A percentile compares a stretch with the other conserved stretches of the same genome.
These are phyloP conservation scores for Atopsyche davidsoni DNA, from an alignment of 1,140 invertebrate genomes.

Conservation along the genomic window DNA sequence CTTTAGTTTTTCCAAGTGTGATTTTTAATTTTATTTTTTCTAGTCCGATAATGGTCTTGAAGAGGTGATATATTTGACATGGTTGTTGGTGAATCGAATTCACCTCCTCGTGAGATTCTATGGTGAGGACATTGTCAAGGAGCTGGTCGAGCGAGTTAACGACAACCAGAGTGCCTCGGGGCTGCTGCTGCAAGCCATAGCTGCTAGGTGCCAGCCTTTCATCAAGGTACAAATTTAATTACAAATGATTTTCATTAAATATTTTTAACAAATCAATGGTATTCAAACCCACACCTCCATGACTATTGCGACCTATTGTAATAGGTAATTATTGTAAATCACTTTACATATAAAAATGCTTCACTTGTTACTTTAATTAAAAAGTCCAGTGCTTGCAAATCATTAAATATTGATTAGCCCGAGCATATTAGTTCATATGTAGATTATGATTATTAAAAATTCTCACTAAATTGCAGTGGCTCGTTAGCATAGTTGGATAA, in stretches of 20 bases:
- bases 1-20: too few species aligned
- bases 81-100: slow-evolving; percentile 70
- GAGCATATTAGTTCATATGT: too few species aligned
- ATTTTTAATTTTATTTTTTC: slow-evolving; percentile 10
- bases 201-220: slow-evolving; percentile 47
- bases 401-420: too few species aligned
- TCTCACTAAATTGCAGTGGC: too few species aligned
- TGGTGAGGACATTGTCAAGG: slow-evolving; percentile 32
- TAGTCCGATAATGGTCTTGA: slow-evolving; percentile 52
- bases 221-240: slow-evolving; percentile 34
- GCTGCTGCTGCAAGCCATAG: slow-evolving; percentile 65
- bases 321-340: not conserved
- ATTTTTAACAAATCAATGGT: too few species aligned
- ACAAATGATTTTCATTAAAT: too few species aligned
- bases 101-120: slow-evolving; percentile 55
- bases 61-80: slow-evolving; percentile 67
- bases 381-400: too few species aligned
- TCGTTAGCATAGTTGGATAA: too few species aligned
- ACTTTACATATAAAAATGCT: too few species aligned
- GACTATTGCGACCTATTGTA: not conserved
- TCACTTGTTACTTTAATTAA: too few species aligned
- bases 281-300: not conserved
- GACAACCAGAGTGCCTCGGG: slow-evolving; percentile 60
- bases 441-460: too few species aligned
- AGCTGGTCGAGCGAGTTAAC: slow-evolving; percentile 32